Percentiles rank a stretch among this genome's conserved stretches.
Conservation (phyloP, 2,888 invertebrate genomes). For the Tiphia femorata region DNA sequence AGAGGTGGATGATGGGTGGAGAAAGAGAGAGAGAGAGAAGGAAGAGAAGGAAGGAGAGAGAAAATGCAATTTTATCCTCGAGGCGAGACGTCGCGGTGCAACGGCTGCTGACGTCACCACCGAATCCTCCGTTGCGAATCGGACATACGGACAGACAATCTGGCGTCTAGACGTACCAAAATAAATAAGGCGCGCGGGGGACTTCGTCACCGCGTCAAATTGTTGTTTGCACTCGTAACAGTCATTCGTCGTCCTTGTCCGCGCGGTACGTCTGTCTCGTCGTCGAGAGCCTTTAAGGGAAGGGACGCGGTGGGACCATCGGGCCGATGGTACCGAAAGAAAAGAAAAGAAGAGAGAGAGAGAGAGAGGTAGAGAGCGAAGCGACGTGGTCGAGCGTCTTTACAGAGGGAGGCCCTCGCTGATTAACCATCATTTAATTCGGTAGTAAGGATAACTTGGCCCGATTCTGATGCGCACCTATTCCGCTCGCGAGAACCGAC, state of each 20-base stretch:
- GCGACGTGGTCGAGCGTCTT: neutral
- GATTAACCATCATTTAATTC: too few species aligned
- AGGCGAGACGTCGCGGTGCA: slow-evolving; percentile 36
- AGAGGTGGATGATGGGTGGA: neutral
- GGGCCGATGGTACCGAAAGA: neutral
- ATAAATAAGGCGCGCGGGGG: slow-evolving; percentile 60
- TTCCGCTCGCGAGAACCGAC: too few species aligned
- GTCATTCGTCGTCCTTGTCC: slow-evolving; percentile 45
- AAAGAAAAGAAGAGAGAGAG: neutral
- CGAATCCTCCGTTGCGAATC: slow-evolving; percentile 56
- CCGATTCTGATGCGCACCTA: too few species aligned
- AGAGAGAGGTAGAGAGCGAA: neutral
- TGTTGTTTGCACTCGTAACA: slow-evolving; percentile 57
- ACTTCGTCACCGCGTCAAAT: slow-evolving; percentile 51
- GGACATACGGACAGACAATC: slow-evolving; percentile 64
- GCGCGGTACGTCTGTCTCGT: neutral
- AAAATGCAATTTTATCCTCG: slow-evolving; percentile 17
- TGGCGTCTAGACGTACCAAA: slow-evolving; percentile 67
- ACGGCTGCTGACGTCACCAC: slow-evolving; percentile 58
- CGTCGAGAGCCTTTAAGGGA: too few species aligned
- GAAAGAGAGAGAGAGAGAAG: neutral
- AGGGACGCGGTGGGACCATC: neutral
- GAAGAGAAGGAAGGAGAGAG: slow-evolving; percentile 11
- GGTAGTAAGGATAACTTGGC: too few species aligned
- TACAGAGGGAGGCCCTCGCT: neutral